phyloP scores from a whole-genome alignment of 1,140 invertebrate genomes.

The Radopholus similis region DNA sequence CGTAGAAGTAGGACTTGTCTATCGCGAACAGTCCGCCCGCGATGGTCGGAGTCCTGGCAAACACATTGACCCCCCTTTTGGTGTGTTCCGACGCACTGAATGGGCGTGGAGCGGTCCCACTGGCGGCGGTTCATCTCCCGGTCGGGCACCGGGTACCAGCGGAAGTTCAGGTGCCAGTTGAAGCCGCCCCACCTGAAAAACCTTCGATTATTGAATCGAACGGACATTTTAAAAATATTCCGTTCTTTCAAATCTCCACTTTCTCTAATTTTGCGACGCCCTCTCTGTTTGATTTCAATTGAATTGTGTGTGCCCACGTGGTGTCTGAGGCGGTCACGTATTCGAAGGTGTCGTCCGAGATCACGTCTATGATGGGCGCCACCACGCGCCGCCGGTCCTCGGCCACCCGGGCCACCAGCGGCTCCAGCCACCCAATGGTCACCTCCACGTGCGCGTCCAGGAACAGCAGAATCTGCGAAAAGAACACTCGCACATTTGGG shows the following conservation, averaged over 20 bases:
- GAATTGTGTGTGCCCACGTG: conserved; percentile 77
- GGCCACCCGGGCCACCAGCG: conserved; percentile 73
- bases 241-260: no score
- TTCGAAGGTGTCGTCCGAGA: conserved; percentile 89
- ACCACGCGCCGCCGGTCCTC: conserved; percentile 71
- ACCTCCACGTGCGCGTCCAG: conserved; percentile 90
- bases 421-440: conserved; percentile 81
- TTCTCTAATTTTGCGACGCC: no score
- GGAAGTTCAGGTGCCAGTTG: conserved; percentile 92
- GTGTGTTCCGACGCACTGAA: conserved; percentile 27
- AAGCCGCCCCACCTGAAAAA: conserved; percentile 65
- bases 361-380: conserved; percentile 91
- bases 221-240: no score
- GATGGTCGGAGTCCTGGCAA: conserved; percentile 43
- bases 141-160: conserved; percentile 69
- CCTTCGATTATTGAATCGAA: no score
- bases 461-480: conserved; percentile 71
- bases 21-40: conserved; percentile 48
- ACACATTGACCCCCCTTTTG: not conserved
- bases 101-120: conserved; percentile 43
- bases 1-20: conserved; percentile 45
- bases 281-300: conserved; percentile 18
- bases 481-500: not conserved
- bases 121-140: conserved; percentile 46
- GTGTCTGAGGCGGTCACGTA: conserved; percentile 83